These are phyloP conservation scores for Tachypleus tridentatus DNA, from an alignment of 1,140 invertebrate species.

Conservation along the genomic window DNA sequence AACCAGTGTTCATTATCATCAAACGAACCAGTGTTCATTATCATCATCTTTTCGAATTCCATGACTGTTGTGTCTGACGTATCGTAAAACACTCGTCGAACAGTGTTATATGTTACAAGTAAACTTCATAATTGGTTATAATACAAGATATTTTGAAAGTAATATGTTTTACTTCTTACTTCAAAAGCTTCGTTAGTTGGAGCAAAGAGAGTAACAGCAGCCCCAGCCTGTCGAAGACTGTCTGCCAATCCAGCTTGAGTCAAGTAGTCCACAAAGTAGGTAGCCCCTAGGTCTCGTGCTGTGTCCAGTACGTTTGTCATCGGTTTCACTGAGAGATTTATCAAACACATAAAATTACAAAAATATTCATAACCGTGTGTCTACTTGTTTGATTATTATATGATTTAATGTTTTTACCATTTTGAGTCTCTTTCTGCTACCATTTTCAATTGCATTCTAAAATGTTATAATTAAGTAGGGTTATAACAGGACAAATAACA, in stretches of 20 bases:
- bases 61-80: too few relatives aligned
- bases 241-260: conserved; percentile 33
- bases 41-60: too few relatives aligned
- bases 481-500: not conserved
- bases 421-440: too few relatives aligned
- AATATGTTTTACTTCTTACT: conserved; percentile 22
- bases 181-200: conserved; percentile 41
- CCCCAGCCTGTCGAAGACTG: conserved; percentile 31
- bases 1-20: too few relatives aligned
- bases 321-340: conserved; percentile 35
- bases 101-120: too few relatives aligned
- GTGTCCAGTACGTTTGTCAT: conserved; percentile 40
- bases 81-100: too few relatives aligned
- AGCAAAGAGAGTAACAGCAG: conserved; percentile 42
- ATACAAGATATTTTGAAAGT: too few relatives aligned
- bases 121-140: too few relatives aligned
- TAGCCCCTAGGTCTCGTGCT: conserved; percentile 37
- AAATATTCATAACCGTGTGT: too few relatives aligned
- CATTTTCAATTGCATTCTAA: not conserved
- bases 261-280: conserved; percentile 35
- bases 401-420: too few relatives aligned
- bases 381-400: too few relatives aligned
- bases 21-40: too few relatives aligned
- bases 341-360: not conserved
- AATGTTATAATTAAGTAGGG: not conserved